phyloP scores from a whole-genome alignment of 2,888 invertebrate genomes.

The Drosophila barbarae region DNA sequence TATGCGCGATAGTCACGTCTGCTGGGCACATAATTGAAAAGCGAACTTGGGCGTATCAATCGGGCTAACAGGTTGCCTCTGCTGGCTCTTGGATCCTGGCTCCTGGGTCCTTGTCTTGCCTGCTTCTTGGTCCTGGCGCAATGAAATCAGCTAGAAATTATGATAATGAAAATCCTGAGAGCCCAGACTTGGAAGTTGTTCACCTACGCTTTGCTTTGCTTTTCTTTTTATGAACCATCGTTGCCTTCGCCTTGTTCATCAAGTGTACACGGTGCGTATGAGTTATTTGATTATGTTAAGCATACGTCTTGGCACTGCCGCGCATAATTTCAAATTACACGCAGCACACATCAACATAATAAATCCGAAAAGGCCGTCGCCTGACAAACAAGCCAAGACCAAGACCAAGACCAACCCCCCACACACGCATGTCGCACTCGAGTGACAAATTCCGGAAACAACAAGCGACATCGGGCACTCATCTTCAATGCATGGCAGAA shows the following conservation, averaged over 20 bases:
- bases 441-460: conserved; percentile 62
- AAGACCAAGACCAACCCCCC: no score
- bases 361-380: conserved; percentile 59
- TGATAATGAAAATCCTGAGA: conserved; percentile 60
- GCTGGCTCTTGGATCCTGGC: neutral
- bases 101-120: conserved; percentile 3
- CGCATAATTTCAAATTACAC: conserved; percentile 70
- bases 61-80: conserved; percentile 49
- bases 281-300: conserved; percentile 72
- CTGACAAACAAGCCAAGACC: conserved; percentile 61
- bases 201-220: conserved; percentile 10
- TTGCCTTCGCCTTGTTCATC: conserved; percentile 29
- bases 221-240: conserved; percentile 30
- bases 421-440: conserved; percentile 13
- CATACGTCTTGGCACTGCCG: conserved; percentile 56
- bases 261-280: conserved; percentile 54
- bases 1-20: conserved; percentile 66
- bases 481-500: conserved; percentile 56
- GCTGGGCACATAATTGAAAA: conserved; percentile 69
- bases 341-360: conserved; percentile 66
- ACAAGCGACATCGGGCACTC: conserved; percentile 52
- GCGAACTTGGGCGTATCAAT: conserved; percentile 68
- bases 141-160: conserved; percentile 71
- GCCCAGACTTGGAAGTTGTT: conserved; percentile 18
- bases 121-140: conserved; percentile 15